A percentile compares a stretch with the other conserved stretches of the same genome.
Conservation (phyloP, 1,140 invertebrate genomes). For the Drosophila nigromelanica region DNA sequence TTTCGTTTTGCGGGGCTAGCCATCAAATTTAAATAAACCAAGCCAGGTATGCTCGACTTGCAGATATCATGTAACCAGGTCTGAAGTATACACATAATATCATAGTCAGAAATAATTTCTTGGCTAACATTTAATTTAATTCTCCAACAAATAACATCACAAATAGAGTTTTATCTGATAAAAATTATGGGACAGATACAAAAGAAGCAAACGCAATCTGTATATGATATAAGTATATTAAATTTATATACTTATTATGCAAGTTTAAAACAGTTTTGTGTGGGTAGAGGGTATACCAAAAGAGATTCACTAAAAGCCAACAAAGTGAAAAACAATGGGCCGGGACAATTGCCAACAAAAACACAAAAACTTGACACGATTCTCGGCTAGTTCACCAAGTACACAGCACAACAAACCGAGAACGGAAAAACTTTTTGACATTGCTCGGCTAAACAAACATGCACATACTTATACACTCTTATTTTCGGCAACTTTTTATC, state of each 20-base stretch:
- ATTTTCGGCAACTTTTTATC: constrained; percentile 64
- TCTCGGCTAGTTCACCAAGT: constrained; percentile 52
- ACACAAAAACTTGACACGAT: constrained; percentile 64
- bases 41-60: not conserved
- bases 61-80: not conserved
- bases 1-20: constrained; percentile 45
- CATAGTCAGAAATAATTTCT: no score
- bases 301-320: constrained; percentile 24
- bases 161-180: no score
- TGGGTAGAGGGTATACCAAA: constrained; percentile 7
- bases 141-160: no score
- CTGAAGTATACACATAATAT: not conserved
- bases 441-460: constrained; percentile 24
- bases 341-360: constrained; percentile 30
- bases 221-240: not conserved
- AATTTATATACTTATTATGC: no score
- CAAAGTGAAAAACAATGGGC: constrained; percentile 41
- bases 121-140: no score
- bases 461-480: not conserved
- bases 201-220: no score
- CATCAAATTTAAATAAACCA: not conserved
- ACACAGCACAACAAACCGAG: constrained; percentile 46
- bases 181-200: no score
- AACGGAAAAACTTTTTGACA: constrained; percentile 67
- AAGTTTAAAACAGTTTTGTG: not conserved